Conservation (phyloP, 2,113 vertebrate genomes). For the Myotis brandtii region DNA sequence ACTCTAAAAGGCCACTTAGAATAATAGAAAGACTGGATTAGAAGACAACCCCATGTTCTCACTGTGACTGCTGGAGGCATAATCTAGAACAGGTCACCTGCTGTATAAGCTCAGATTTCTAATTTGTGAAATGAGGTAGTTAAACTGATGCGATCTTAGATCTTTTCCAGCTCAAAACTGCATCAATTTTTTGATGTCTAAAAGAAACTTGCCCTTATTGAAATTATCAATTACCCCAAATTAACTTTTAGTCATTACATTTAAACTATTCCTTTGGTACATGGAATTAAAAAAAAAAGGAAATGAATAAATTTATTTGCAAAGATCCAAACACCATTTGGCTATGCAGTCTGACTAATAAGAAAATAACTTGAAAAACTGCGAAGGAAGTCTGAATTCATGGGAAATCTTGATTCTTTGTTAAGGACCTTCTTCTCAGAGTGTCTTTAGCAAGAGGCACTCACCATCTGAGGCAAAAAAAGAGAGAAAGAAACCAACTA, state of each 20-base stretch:
- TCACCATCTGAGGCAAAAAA: background rate
- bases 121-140: constrained; percentile 9
- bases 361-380: background rate
- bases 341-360: background rate
- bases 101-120: background rate
- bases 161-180: background rate
- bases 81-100: background rate
- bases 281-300: background rate
- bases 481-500: constrained; percentile 11
- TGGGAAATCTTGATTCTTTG: background rate
- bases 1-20: background rate
- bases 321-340: background rate
- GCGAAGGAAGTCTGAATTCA: background rate
- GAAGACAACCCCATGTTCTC: background rate
- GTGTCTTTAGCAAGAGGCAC: constrained; percentile 12
- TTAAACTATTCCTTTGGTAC: background rate
- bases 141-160: background rate
- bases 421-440: background rate
- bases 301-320: constrained; percentile 12
- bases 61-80: background rate
- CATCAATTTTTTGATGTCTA: background rate
- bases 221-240: constrained; percentile 37
- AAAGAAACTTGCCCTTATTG: constrained; percentile 37
- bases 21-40: constrained; percentile 7
- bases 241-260: constrained; percentile 33